These are phyloP conservation scores for Eremobia ochroleuca DNA, from an alignment of 2,888 invertebrate genomes.

Conservation along the genomic window DNA sequence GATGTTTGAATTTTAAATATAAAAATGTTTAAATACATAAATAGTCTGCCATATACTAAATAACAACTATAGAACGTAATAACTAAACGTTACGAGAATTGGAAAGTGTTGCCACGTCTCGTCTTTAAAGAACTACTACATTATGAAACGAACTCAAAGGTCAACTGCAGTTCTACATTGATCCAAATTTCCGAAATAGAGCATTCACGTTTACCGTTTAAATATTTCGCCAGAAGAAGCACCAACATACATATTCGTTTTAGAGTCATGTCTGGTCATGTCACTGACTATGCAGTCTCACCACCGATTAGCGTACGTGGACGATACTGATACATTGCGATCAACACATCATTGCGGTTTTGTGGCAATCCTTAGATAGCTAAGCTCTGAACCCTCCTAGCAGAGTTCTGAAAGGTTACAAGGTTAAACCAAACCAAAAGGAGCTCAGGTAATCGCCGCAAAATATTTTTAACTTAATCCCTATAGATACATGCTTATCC, in stretches of 20 bases:
- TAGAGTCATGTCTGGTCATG: neutral
- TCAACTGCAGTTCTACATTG: neutral
- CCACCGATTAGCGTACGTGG: no score
- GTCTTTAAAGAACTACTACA: neutral
- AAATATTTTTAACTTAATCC: no score
- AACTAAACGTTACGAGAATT: conserved; percentile 1
- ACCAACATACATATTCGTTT: neutral
- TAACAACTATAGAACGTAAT: neutral
- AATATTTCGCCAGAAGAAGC: neutral
- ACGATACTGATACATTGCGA: no score
- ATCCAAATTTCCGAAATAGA: neutral
- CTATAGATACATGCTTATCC: no score
- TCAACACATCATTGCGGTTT: no score
- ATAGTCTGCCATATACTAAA: neutral
- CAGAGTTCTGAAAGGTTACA: no score
- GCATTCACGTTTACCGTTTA: neutral
- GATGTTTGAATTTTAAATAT: neutral
- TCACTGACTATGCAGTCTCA: no score
- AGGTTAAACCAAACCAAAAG: no score
- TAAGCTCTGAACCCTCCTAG: no score
- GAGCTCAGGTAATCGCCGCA: no score
- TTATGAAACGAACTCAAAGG: neutral
- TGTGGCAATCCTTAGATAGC: no score
- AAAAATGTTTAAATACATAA: neutral
- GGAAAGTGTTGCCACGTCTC: neutral